phyloP scores from a whole-genome alignment of 2,113 vertebrate genomes.

The Todiramphus chloris region DNA sequence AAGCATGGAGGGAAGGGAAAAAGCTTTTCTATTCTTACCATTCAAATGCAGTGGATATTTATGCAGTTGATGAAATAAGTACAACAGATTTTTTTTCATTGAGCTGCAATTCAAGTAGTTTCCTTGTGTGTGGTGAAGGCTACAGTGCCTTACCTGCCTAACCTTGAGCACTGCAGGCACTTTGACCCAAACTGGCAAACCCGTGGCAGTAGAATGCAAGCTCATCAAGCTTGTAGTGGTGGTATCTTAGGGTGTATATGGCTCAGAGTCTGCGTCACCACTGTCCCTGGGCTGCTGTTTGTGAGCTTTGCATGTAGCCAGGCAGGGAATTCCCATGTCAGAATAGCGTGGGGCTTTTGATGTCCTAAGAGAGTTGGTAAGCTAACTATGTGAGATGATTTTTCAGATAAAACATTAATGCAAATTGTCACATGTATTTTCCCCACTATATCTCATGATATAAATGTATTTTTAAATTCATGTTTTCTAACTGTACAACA shows the following conservation, averaged over 20 bases:
- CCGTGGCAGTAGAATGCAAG: accelerated
- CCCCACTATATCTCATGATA: background rate
- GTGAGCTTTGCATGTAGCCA: background rate
- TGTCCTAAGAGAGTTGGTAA: background rate
- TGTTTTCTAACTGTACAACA: background rate
- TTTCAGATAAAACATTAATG: background rate
- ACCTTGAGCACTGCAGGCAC: too few species aligned
- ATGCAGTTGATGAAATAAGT: background rate
- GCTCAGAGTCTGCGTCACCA: background rate
- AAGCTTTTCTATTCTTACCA: background rate
- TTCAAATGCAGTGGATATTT: background rate
- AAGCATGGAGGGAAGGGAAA: background rate
- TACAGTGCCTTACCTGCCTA: background rate
- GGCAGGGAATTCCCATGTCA: background rate
- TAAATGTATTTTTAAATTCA: background rate
- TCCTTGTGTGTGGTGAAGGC: background rate
- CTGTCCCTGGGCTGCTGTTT: background rate
- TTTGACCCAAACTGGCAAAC: background rate
- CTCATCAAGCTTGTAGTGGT: accelerated
- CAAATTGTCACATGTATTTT: background rate
- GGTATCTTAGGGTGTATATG: background rate
- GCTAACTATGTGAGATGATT: background rate
- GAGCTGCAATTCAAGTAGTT: background rate
- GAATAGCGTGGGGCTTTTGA: background rate
- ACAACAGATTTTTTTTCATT: accelerated